Base-by-base conservation (phyloP, 2,888 invertebrate genomes). In the Apotomis betuletana region DNA sequence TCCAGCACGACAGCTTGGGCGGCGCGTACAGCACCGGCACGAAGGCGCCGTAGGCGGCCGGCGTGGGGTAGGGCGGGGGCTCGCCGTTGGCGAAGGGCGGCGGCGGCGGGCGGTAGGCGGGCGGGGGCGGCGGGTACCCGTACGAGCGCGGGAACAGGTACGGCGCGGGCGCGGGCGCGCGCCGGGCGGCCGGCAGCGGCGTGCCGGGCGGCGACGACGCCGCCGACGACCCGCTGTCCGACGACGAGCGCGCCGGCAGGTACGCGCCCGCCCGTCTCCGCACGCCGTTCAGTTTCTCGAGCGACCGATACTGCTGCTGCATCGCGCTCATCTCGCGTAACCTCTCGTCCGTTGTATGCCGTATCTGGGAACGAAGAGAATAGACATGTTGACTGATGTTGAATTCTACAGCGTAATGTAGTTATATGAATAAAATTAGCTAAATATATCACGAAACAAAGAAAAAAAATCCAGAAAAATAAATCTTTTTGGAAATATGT, bases 1-100 rank as follows among this genome's bases (percentile, higher is more conserved):
- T 99, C 93, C 97, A 98, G 90, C 98, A 99, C 58, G 97, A 96
- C 69, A 95, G 91, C 86, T 96, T 95, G 59, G 94, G 94, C 65
- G 94, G 94, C 77, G 94, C 94, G 81, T 92, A 94, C 75, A 92
- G 89, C 52, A 94, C 92, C n/a, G 94, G 94, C 75, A 94, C 91
- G 84, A 87, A 93, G 71, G 90, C 85, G 80, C 90, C 85, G 84
- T 90, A 91, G 38, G 88, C 90, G 77, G 89, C 89, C 78, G 90
- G 88, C 84, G 93, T 83, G 77, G 88, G 87, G 85, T 87, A 90
- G 52, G 92, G 91, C 65, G 90, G 88, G 8, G 91, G 90, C 80
- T 93, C 92, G 9, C 92, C 93, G 85, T 93, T 92, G 57, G 90
- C 90, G 85, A 90, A 90, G 57, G 90, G 91, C 69, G 90, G 90